phyloP scores from a whole-genome alignment of 2,797 vertebrate genomes.

The Hephaestus fuliginosus region DNA sequence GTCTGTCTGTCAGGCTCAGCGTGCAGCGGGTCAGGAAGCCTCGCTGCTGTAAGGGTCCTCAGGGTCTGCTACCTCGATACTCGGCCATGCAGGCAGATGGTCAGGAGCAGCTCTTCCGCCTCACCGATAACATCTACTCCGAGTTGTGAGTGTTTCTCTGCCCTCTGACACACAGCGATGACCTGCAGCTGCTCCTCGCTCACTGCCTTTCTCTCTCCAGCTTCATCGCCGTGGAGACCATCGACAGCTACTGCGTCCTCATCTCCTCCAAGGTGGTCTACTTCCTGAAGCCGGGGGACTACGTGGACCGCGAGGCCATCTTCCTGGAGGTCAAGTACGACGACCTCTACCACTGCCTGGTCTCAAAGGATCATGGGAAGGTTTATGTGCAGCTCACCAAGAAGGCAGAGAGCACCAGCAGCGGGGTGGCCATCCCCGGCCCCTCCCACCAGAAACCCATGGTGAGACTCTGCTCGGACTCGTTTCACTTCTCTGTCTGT shows the following conservation, averaged over 20 bases:
- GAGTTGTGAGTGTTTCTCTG: slow-evolving; percentile 91
- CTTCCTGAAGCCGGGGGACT: slow-evolving; percentile 93
- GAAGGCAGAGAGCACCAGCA: slow-evolving; percentile 93
- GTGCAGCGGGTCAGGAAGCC: slow-evolving; percentile 92
- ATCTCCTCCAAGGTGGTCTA: slow-evolving; percentile 98
- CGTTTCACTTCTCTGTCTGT: background rate
- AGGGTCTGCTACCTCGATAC: slow-evolving; percentile 93
- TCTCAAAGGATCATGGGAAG: slow-evolving; percentile 96
- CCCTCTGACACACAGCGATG: background rate
- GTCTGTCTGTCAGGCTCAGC: slow-evolving; percentile 82
- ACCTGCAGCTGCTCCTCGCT: background rate
- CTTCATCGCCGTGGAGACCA: slow-evolving; percentile 96
- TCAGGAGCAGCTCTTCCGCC: slow-evolving; percentile 95
- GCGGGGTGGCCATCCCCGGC: slow-evolving; percentile 94
- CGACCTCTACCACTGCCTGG: slow-evolving; percentile 97
- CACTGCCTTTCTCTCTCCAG: slow-evolving; percentile 70
- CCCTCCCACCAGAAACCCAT: slow-evolving; percentile 97
- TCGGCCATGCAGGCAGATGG: slow-evolving; percentile 91
- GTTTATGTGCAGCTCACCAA: slow-evolving; percentile 98
- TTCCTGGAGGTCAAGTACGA: slow-evolving; percentile 98
- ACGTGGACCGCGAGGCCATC: slow-evolving; percentile 92
- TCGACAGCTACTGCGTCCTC: slow-evolving; percentile 94
- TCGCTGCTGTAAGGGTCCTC: slow-evolving; percentile 94
- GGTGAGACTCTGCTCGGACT: slow-evolving; percentile 83
- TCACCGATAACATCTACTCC: slow-evolving; percentile 95